Conservation (phyloP, 2,113 vertebrate species). For the Tyrannus savana region DNA sequence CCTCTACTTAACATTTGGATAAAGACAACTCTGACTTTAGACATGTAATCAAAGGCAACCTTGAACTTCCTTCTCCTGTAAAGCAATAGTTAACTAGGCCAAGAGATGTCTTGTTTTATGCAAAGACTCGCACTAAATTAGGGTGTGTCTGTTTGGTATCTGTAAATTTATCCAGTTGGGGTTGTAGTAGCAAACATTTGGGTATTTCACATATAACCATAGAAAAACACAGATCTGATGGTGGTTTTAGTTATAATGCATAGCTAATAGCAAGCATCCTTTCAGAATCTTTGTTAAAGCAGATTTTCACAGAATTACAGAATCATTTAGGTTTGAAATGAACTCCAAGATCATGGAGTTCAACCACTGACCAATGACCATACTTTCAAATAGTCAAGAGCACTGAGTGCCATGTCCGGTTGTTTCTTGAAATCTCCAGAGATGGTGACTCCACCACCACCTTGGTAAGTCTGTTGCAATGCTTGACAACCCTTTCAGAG, state of each 20-base stretch:
- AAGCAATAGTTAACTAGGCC: background rate
- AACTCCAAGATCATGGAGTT: background rate
- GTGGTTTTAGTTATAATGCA: background rate
- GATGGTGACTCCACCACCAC: background rate
- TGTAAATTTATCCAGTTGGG: background rate
- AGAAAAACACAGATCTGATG: background rate
- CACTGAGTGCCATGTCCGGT: background rate
- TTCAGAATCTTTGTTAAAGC: background rate
- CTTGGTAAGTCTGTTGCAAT: background rate
- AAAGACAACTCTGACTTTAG: background rate
- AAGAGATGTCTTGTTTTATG: background rate
- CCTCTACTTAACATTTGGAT: background rate
- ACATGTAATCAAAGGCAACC: background rate
- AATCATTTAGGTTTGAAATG: background rate
- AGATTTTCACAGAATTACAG: background rate
- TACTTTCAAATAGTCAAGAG: background rate
- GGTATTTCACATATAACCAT: background rate
- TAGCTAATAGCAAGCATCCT: background rate
- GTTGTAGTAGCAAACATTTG: background rate
- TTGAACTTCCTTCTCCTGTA: background rate
- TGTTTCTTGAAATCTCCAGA: background rate
- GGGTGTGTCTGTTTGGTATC: background rate
- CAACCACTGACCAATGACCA: background rate
- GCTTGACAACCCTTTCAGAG: background rate
- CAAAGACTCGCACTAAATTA: background rate